A percentile compares a stretch with the other conserved stretches of the same genome.
These are phyloP conservation scores for Peromyscus californicus DNA, from an alignment of 2,113 vertebrate genomes.

Conservation along the genomic window DNA sequence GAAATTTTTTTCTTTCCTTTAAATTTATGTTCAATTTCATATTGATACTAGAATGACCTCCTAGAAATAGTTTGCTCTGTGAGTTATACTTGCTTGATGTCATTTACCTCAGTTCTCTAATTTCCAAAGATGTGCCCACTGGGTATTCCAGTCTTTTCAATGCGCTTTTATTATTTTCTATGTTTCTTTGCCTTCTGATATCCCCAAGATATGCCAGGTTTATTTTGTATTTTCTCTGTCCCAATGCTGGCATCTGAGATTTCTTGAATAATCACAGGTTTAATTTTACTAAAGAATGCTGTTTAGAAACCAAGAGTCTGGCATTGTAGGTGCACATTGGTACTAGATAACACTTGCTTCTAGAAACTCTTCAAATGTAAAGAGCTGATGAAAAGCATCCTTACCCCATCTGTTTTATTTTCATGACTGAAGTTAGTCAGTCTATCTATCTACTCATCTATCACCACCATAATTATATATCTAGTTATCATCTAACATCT, in stretches of 20 bases:
- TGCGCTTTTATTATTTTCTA: background rate
- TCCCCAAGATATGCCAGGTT: background rate
- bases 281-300: background rate
- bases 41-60: background rate
- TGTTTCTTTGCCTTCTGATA: background rate
- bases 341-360: background rate
- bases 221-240: slow-evolving; percentile 4
- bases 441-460: background rate
- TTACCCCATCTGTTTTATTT: background rate
- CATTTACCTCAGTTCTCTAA: slow-evolving; percentile 3
- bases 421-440: background rate
- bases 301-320: background rate
- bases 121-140: background rate
- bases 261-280: background rate
- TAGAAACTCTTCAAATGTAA: background rate
- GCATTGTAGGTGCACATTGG: background rate
- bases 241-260: background rate
- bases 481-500: background rate
- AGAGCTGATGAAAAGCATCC: background rate
- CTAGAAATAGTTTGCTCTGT: background rate
- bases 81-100: background rate
- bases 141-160: background rate
- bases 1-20: background rate
- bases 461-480: background rate
- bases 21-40: background rate